Conservation (phyloP, 2,888 invertebrate genomes). For the Drosophila diplacantha region DNA sequence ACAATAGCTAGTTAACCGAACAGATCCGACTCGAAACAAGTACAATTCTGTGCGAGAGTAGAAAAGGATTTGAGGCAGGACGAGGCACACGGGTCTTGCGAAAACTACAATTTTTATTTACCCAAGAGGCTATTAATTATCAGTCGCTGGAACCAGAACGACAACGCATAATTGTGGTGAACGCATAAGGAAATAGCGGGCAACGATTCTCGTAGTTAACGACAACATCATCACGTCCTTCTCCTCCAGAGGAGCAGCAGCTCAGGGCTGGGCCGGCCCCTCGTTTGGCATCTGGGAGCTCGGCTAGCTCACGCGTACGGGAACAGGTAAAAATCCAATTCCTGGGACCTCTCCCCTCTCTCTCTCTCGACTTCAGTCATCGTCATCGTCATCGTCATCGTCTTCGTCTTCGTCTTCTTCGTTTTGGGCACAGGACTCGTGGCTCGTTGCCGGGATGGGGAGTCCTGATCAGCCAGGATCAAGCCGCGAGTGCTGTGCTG, state of each 20-base stretch:
- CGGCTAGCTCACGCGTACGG: constrained; percentile 9
- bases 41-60: too few species aligned
- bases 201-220: constrained; percentile 2
- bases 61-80: too few species aligned
- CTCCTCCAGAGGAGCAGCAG: neutral
- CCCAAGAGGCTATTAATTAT: constrained; percentile 15
- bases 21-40: constrained; percentile 1
- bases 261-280: neutral
- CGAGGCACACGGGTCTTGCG: neutral
- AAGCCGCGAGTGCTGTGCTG: constrained; percentile 27
- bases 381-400: neutral
- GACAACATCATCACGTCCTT: neutral
- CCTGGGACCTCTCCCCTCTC: neutral
- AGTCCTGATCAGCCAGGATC: constrained; percentile 5
- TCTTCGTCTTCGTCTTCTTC: neutral
- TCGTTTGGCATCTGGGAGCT: neutral
- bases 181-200: constrained; percentile 11
- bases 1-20: constrained; percentile 44
- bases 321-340: constrained; percentile 24
- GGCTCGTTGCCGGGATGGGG: constrained; percentile 4
- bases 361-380: too few species aligned
- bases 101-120: constrained; percentile 16
- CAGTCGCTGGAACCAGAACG: constrained; percentile 19
- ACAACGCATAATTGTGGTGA: constrained; percentile 2
- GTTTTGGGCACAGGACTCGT: constrained; percentile 23